Percentiles rank a stretch among this genome's conserved stretches.
Evolutionary conservation across 2,888 invertebrate species (phyloP).

Genomic region (Trisateles emortualis): DNA sequence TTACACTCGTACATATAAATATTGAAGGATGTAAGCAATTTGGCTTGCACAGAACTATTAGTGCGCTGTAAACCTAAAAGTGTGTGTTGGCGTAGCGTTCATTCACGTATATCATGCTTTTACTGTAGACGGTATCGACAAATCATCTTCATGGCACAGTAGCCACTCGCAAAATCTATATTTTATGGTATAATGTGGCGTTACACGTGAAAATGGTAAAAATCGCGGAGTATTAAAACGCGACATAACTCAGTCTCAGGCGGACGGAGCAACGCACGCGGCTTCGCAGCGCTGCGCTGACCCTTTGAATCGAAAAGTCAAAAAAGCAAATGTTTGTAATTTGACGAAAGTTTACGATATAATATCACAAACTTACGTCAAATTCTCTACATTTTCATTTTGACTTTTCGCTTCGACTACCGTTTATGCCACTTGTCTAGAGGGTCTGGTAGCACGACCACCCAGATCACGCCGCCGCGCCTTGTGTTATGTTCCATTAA

Average conservation of each 20-base stretch:
- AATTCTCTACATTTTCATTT: too few relatives aligned
- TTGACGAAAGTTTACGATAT: too few relatives aligned
- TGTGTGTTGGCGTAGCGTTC: neutral
- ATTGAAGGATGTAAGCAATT: neutral
- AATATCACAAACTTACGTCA: too few relatives aligned
- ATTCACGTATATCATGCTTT: neutral
- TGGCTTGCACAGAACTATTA: neutral
- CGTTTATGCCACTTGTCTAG: too few relatives aligned
- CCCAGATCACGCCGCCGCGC: too few relatives aligned
- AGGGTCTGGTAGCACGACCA: too few relatives aligned
- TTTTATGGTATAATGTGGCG: slow-evolving; percentile 27
- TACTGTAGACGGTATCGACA: slow-evolving; percentile 3
- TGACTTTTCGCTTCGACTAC: too few relatives aligned
- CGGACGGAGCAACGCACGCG: neutral
- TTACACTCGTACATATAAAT: neutral
- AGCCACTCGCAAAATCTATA: slow-evolving; percentile 18
- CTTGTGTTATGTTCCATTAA: too few relatives aligned
- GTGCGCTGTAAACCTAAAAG: neutral
- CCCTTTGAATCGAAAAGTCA: too few relatives aligned
- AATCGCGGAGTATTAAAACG: slow-evolving; percentile 38
- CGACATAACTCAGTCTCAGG: slow-evolving; percentile 42
- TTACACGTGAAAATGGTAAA: slow-evolving; percentile 36
- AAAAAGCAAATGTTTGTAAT: too few relatives aligned
- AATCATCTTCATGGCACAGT: slow-evolving; percentile 3
- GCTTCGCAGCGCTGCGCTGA: neutral